These are phyloP conservation scores for Hiodon tergisus DNA, from an alignment of 2,113 vertebrate genomes.

Conservation along the genomic window DNA sequence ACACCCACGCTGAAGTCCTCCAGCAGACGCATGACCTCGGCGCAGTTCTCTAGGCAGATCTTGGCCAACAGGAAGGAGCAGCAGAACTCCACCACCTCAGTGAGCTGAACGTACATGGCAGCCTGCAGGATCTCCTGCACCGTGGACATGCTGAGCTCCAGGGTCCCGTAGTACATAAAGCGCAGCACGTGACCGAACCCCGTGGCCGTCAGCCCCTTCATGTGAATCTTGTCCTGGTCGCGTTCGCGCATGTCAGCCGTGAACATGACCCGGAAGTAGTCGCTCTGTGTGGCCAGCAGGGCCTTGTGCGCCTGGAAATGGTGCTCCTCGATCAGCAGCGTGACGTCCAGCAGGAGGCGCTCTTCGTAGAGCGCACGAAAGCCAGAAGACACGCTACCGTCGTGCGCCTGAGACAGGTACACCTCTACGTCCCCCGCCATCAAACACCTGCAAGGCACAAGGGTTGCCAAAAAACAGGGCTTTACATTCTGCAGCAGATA, in stretches of 20 bases:
- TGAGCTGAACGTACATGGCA: slow-evolving; percentile 98
- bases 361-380: slow-evolving; percentile 98
- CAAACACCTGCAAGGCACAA: slow-evolving; percentile 73
- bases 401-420: slow-evolving; percentile 96
- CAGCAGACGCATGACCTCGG: slow-evolving; percentile 96
- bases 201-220: slow-evolving; percentile 95
- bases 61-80: slow-evolving; percentile 97
- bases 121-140: slow-evolving; percentile 98
- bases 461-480: slow-evolving; percentile 21
- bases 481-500: too few relatives aligned
- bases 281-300: slow-evolving; percentile 95
- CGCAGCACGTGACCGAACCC: slow-evolving; percentile 95
- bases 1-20: slow-evolving; percentile 98
- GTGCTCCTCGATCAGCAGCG: slow-evolving; percentile 95
- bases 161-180: slow-evolving; percentile 98
- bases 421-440: slow-evolving; percentile 99
- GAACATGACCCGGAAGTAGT: slow-evolving; percentile 99
- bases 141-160: slow-evolving; percentile 97
- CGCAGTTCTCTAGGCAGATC: slow-evolving; percentile 98
- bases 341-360: slow-evolving; percentile 94
- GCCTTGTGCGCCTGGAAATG: slow-evolving; percentile 99
- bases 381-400: slow-evolving; percentile 94
- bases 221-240: slow-evolving; percentile 98
- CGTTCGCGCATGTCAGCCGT: slow-evolving; percentile 97
- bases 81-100: slow-evolving; percentile 98